Evolutionary conservation across 2,113 vertebrate genomes (phyloP).

Genomic region (Acanthochromis polyacanthus): DNA sequence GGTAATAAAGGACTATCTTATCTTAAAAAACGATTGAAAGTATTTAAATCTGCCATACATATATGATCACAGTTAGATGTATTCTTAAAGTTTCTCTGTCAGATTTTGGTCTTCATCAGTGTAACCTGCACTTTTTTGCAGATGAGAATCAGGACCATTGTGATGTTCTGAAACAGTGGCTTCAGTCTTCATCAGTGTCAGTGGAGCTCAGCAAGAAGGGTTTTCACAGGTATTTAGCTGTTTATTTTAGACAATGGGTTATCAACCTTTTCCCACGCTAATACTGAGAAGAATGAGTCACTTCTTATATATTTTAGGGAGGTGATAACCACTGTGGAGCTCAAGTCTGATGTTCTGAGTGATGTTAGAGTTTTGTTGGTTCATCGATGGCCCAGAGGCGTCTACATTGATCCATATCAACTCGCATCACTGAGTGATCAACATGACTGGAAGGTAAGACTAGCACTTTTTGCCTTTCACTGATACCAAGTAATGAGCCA

Average conservation of each 20-base stretch:
- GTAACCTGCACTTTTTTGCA: constrained; percentile 32
- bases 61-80: no score
- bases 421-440: constrained; percentile 85
- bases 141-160: constrained; percentile 56
- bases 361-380: constrained; percentile 83
- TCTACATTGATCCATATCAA: constrained; percentile 93
- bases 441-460: constrained; percentile 87
- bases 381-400: constrained; percentile 84
- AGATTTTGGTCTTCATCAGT: not conserved
- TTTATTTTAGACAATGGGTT: not conserved
- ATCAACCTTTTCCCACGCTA: not conserved
- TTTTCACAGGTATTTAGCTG: constrained; percentile 81
- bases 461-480: not conserved
- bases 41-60: no score
- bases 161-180: constrained; percentile 44
- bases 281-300: not conserved
- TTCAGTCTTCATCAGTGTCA: constrained; percentile 71
- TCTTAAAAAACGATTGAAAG: no score
- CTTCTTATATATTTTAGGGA: constrained; percentile 83
- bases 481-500: not conserved
- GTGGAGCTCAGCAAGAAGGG: constrained; percentile 78
- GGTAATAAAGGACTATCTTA: no score
- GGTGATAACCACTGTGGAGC: constrained; percentile 83
- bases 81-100: no score
- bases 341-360: constrained; percentile 66